Conservation (phyloP, 1,140 invertebrate species). For the Coptotermes formosanus region DNA sequence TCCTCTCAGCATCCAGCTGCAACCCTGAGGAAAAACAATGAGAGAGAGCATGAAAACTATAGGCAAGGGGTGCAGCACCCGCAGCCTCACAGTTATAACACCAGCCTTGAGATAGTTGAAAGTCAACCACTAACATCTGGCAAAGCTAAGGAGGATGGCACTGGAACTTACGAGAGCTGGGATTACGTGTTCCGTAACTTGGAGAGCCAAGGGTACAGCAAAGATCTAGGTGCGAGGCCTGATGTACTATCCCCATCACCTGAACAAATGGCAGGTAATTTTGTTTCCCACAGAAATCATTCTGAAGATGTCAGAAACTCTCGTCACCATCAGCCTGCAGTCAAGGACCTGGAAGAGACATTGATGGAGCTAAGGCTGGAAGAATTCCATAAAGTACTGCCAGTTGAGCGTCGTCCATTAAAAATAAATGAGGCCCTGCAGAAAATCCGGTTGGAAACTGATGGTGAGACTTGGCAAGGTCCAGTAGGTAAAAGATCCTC, state of each 20-base stretch:
- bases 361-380: conserved; percentile 51
- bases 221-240: conserved; percentile 62
- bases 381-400: conserved; percentile 43
- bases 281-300: background rate
- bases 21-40: background rate
- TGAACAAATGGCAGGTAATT: conserved; percentile 23
- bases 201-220: conserved; percentile 69
- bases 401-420: conserved; percentile 52
- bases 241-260: conserved; percentile 54
- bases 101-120: background rate
- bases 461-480: background rate
- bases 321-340: background rate
- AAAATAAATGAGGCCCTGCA: conserved; percentile 55
- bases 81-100: background rate
- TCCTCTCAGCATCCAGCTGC: background rate
- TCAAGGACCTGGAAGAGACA: conserved; percentile 51
- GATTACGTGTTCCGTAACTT: conserved; percentile 76
- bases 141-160: conserved; percentile 56
- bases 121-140: conserved; percentile 41
- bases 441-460: conserved; percentile 50
- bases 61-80: background rate
- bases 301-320: background rate
- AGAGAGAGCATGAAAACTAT: background rate
- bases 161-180: conserved; percentile 68
- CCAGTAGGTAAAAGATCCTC: background rate